These are phyloP conservation scores for Cyanistes caeruleus DNA, from an alignment of 2,113 vertebrate genomes.

Conservation along the genomic window DNA sequence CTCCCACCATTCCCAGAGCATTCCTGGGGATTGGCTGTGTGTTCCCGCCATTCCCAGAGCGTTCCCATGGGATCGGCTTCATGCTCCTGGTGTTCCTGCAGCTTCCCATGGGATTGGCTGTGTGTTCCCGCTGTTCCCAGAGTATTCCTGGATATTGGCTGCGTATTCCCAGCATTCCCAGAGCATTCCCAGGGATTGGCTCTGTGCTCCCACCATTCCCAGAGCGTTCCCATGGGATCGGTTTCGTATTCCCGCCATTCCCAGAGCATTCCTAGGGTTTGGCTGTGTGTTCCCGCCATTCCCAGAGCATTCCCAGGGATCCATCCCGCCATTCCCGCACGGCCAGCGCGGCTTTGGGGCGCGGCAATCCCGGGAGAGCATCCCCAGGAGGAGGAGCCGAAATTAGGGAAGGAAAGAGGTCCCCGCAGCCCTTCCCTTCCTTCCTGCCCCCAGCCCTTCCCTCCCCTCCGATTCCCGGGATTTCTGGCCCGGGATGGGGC, in stretches of 20 bases:
- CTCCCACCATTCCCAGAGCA: not conserved
- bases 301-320: not conserved
- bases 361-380: not conserved
- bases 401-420: not conserved
- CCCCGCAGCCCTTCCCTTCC: not conserved
- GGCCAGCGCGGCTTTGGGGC: not conserved
- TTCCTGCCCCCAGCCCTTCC: not conserved
- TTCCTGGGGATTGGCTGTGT: not conserved
- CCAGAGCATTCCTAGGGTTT: not conserved
- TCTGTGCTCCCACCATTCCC: not conserved
- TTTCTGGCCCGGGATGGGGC: slow-evolving; percentile 22
- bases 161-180: not conserved
- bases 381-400: not conserved
- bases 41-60: not conserved
- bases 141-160: not conserved
- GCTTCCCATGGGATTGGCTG: not conserved
- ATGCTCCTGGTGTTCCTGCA: too few species aligned
- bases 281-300: not conserved
- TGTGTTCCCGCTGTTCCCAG: not conserved
- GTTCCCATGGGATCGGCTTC: not conserved
- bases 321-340: fast-evolving
- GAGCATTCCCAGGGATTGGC: not conserved
- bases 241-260: too few species aligned
- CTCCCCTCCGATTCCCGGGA: not conserved
- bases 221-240: not conserved